Base-by-base conservation (phyloP, 2,113 vertebrate species). In the Labeo rohita region DNA sequence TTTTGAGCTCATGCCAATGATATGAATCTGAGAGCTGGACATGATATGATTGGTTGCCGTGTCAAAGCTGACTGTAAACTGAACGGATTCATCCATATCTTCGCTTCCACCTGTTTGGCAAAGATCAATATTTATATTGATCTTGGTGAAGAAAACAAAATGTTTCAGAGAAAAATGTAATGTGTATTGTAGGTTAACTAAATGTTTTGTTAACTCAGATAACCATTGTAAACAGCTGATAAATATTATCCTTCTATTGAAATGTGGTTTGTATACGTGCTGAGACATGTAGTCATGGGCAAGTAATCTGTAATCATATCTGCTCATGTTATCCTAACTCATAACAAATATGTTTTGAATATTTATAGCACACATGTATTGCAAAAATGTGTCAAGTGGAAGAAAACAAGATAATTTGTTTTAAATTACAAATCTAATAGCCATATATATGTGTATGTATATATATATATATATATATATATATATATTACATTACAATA, bases 1-100 rank as follows among this genome's bases (percentile, higher is more conserved):
- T 93, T 89, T 86, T 91, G 92, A 95, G 90, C 92, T 89, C 86
- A 91, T 95, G 95, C 93, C 94, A 95, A 89, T 2, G 68, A 85
- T 72, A 15, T 89, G 52, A 84, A 83, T 84, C 65, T 84, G 83
- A 83, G 63, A 50, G 56, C 74, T 56, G 39, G 52, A 23, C 23
- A n/a, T 50, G 47, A 78, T 66, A 61, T 82, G 52, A 73, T 82
- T 83, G 79, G 78, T n/a, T 79, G 85, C 18, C 43, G 10, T 49
- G 54, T 39, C 50, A 47, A 39, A 56, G 72, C 68, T 61, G 63
- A 80, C 74, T 43, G 45, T 63, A 63, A 74, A 75, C 11, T 75
- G 13, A 75, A 75, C 3, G 6, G n/a, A 54, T 52, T 54, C 75
- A 50, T 54, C 75, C 28, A 9, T 6, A 54, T 54, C 75, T 77